A percentile compares a stretch with the other conserved stretches of the same genome.
Conservation (phyloP, 2,797 vertebrate genomes). For the Tauraco hartlaubi region DNA sequence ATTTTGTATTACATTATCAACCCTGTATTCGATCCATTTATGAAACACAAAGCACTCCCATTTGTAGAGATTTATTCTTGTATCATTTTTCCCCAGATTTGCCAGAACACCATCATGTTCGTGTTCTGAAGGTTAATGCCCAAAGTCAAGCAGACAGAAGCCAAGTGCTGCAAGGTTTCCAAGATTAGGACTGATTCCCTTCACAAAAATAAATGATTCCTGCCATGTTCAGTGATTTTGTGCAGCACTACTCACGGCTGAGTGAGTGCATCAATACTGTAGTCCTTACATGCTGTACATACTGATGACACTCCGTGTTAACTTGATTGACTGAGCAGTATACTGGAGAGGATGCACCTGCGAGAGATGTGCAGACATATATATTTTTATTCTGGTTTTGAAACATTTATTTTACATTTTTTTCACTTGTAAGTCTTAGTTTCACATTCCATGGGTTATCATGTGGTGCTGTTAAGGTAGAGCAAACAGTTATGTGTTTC, state of each 20-base stretch:
- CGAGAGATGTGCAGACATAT: constrained; percentile 80
- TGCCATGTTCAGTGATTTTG: constrained; percentile 87
- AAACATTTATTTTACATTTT: constrained; percentile 77
- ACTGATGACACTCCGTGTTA: constrained; percentile 87
- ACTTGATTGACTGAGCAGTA: constrained; percentile 85
- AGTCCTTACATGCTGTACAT: constrained; percentile 85
- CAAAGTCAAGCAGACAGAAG: constrained; percentile 86
- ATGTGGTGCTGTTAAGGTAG: constrained; percentile 75
- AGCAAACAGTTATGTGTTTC: constrained; percentile 70
- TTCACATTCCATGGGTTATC: constrained; percentile 72
- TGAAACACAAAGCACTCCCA: constrained; percentile 74
- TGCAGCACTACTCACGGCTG: constrained; percentile 84
- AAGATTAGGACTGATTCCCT: constrained; percentile 86
- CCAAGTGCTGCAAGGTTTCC: constrained; percentile 85
- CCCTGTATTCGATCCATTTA: constrained; percentile 63
- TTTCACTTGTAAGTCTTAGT: constrained; percentile 71
- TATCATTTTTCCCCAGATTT: constrained; percentile 77
- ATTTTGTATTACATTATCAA: constrained; percentile 76
- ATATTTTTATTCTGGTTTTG: constrained; percentile 78
- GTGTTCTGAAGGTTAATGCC: constrained; percentile 87
- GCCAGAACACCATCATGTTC: constrained; percentile 75
- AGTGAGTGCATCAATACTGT: constrained; percentile 86
- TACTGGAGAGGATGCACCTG: constrained; percentile 83
- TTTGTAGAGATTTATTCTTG: constrained; percentile 79
- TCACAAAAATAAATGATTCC: constrained; percentile 87